A percentile compares a stretch with the other conserved stretches of the same genome.
Conservation (phyloP, 2,113 vertebrate species). For the Dipodomys spectabilis region DNA sequence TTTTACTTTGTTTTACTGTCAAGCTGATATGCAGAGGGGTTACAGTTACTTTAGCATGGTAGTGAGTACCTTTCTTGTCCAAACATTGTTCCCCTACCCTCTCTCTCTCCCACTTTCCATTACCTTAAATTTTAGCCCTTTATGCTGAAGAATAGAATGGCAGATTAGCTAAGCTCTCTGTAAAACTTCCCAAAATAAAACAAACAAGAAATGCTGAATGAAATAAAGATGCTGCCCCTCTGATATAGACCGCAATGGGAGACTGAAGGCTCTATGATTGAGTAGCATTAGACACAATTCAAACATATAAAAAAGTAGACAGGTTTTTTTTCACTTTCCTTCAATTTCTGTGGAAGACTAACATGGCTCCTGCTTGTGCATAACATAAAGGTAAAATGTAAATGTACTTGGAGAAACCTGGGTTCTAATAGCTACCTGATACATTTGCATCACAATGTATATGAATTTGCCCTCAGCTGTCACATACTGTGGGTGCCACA, state of each 20-base stretch:
- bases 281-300: background rate
- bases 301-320: slow-evolving; percentile 37
- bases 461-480: slow-evolving; percentile 62
- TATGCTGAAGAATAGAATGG: background rate
- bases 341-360: slow-evolving; percentile 27
- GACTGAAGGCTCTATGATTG: slow-evolving; percentile 59
- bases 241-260: slow-evolving; percentile 19
- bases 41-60: no score
- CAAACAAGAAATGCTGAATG: background rate
- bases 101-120: no score
- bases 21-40: no score
- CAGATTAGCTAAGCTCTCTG: background rate
- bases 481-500: background rate
- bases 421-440: background rate
- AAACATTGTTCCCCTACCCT: no score
- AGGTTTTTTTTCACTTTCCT: slow-evolving; percentile 8
- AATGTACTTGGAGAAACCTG: background rate
- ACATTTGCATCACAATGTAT: slow-evolving; percentile 59
- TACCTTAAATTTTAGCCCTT: no score
- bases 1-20: no score
- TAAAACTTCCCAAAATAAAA: background rate
- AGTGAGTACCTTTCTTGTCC: no score
- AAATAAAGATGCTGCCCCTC: background rate
- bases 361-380: background rate
- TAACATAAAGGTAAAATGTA: background rate